These are phyloP conservation scores for Montifringilla adamsi DNA, from an alignment of 2,113 vertebrate genomes.

Conservation along the genomic window DNA sequence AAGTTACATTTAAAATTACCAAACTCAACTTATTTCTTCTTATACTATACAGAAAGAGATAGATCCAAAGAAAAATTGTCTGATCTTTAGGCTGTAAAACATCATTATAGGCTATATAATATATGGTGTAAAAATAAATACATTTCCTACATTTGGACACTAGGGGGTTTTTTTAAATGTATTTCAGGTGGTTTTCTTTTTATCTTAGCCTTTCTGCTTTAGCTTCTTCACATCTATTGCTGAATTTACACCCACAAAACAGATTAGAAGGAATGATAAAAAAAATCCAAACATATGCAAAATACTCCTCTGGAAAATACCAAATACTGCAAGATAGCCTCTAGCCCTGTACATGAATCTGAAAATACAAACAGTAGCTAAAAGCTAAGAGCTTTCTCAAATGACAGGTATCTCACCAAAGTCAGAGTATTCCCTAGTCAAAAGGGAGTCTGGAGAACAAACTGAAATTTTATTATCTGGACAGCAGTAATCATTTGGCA, in stretches of 20 bases:
- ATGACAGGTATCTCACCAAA: background rate
- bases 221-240: background rate
- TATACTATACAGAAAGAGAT: background rate
- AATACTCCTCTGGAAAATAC: background rate
- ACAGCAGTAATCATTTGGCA: background rate
- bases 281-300: background rate
- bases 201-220: background rate
- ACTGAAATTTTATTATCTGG: background rate
- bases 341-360: background rate
- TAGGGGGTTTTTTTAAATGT: background rate
- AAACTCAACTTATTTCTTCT: background rate
- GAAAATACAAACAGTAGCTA: background rate
- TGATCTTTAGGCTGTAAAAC: background rate
- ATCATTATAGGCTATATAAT: background rate
- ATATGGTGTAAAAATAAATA: background rate
- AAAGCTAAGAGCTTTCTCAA: background rate
- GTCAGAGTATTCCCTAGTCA: background rate
- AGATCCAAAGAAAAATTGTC: background rate
- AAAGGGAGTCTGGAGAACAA: background rate
- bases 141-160: rapidly evolving
- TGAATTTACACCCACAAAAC: background rate
- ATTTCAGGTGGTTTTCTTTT: background rate
- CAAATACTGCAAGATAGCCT: background rate
- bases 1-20: background rate
- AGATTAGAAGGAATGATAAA: background rate